Evolutionary conservation across 2,888 invertebrate species (phyloP), one percentile per base, ranked within the genome.

Genomic region (Chalcosyrphus nemorum): DNA sequence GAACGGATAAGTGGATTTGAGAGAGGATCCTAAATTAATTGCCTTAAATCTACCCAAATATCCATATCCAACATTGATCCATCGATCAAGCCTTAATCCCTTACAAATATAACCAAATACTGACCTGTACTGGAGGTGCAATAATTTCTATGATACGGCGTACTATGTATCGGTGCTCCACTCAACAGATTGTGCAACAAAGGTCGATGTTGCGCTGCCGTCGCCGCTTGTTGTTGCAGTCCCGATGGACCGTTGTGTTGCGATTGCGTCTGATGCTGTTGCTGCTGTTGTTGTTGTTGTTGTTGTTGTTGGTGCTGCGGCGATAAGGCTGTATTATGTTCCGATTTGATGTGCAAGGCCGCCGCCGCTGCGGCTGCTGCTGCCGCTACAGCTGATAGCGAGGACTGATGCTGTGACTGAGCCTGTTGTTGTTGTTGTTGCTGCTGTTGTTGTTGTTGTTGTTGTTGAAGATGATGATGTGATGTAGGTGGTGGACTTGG

Each of bases 81-180:
- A n/a, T n/a, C n/a, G n/a, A n/a, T n/a, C n/a, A n/a, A n/a, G n/a
- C n/a, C n/a, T n/a, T n/a, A n/a, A n/a, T n/a, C n/a, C n/a, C n/a
- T n/a, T n/a, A n/a, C n/a, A n/a, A n/a, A n/a, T n/a, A n/a, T n/a
- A n/a, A n/a, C n/a, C n/a, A 2, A 19, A 61, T 61, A 87, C 88
- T 89, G 88, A 92, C 92, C 92, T 90, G 92, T 92, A 88, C 91
- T 92, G 86, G 91, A 91, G 86, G 91, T 89, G 87, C 90, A 91
- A 87, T 92, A 92, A 86, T 90, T 92, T 87, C 92, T 89, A 87
- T 92, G 92, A 88, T 92, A 92, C 61, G 88, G 87, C 86, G 91
- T 90, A 87, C 90, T 90, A 87, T 92, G 91, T 70, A 92, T 90
- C 74, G 91, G 89, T 59, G 91, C 91, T 80, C 92, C 92, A 85